Base-by-base conservation (phyloP, 92 coral and sea anemone genomes). In the Pocillopora grandis region DNA sequence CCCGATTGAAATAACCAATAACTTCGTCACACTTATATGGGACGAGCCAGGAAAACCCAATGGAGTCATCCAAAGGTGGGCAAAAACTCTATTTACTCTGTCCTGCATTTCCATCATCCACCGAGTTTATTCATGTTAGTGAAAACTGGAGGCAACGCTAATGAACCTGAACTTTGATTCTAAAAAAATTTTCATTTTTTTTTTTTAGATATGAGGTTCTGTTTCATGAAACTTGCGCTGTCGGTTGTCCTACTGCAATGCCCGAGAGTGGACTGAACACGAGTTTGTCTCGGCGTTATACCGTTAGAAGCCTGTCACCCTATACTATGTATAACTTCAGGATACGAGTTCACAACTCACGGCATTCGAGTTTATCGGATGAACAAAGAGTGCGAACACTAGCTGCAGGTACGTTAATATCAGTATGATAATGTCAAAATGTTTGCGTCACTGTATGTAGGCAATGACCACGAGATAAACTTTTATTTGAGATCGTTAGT, bases 51-150 rank as follows among this genome's bases (percentile, higher is more conserved):
- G 83, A 15, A 91, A 97, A 65, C 97, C 99, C 12, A 87, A 89
- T 80, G 99, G 99, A 18, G 71, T 76, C 65, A 85, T 93, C 80
- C 76, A 76, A 76, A 84, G 97, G 98, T 95, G 67, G 62, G 94
- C 14, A 16, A 59, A 2, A 59, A 12, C 62, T 27, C 31, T 27
- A 27, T 27, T 27, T 27, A 27, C 61, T 36, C 62, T 15, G 19
- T 36, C 13, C 35, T 20, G 12, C 23, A 33, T 57, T 64, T 66
- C 52, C 52, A 42, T 42, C 8, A 42, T 42, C 52, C 31, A 27
- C 31, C 31, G 31, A 42, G 52, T 42, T 42, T 42, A 42, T 3
- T 42, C 5, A 42, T 42, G 52, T 42, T 42, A 42, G 4, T 42
- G 52, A 7, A 42, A 42, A 42, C 8, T 7, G 52, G 8, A 42